These are phyloP conservation scores for Dermochelys coriacea DNA, from an alignment of 2,797 vertebrate genomes.

Conservation along the genomic window DNA sequence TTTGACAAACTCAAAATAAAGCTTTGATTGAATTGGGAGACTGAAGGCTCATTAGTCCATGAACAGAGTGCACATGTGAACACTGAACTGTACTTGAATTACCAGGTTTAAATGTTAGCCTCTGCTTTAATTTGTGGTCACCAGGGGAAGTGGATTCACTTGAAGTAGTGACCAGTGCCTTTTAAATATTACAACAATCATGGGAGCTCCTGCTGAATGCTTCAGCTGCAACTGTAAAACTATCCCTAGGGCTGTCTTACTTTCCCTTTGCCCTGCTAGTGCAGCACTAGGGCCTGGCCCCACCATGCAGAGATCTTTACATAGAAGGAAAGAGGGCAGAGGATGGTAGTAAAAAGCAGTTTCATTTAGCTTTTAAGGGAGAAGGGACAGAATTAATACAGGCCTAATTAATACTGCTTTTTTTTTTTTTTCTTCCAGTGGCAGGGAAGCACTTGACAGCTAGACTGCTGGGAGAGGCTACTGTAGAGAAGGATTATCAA, in stretches of 20 bases:
- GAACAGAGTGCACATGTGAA: neutral
- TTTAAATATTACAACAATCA: no score
- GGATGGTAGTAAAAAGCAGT: neutral
- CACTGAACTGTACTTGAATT: neutral
- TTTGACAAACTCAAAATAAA: constrained; percentile 51
- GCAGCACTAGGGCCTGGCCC: neutral
- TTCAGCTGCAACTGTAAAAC: neutral
- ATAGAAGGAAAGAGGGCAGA: neutral
- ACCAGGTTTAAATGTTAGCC: neutral
- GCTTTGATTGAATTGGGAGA: neutral
- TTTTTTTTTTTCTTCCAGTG: neutral
- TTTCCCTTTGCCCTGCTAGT: neutral
- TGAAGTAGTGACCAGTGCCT: neutral
- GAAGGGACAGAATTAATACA: no score
- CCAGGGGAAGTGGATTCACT: neutral
- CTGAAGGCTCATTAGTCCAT: neutral
- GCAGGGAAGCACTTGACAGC: neutral
- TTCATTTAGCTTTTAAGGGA: neutral
- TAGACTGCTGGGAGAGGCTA: neutral
- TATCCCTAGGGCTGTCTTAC: neutral
- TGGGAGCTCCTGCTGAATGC: neutral
- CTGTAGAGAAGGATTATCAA: no score
- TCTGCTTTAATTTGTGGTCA: neutral
- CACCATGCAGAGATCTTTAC: neutral
- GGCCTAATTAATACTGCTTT: no score